Base-by-base conservation (phyloP, 2,888 invertebrate species). In the Campoplex capitator region DNA sequence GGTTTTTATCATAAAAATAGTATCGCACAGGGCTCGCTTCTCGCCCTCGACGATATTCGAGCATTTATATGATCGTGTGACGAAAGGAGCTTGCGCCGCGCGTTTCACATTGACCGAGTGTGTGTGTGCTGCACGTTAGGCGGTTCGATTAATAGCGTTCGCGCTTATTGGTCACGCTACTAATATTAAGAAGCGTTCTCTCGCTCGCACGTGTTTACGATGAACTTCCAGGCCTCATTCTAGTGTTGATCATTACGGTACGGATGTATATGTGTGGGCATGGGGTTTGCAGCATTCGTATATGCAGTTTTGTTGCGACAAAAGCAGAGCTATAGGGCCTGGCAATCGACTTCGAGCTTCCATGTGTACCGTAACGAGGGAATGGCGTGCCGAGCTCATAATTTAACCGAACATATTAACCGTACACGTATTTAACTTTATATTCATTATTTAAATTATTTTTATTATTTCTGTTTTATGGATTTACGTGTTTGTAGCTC, bases 131-230 rank as follows among this genome's bases (percentile, higher is more conserved):
- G 83, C 86, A 89, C 89, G 92, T 93, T 93, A 92, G 93, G 85
- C 92, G 91, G 88, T 93, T 94, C 94, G 94, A 94, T 94, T 94
- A 94, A 94, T 94, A 93, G 92, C 93, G 91, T 92, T 91, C 91
- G 92, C 91, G 92, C 91, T 92, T 92, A 94, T 94, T 94, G 94
- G 94, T 94, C 94, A 94, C 94, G 94, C 93, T 92, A 93, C 93
- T 94, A 94, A 94, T 93, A 94, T 93, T 94, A 94, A 94, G 93
- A 93, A 93, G 93, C 94, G 93, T 93, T 93, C 42, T 78, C 78
- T 70, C 93, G 93, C 92, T 70, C 93, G 93, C 92, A 93, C 92
- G 91, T 93, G 56, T 92, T 93, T 92, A 93, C 93, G 92, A 90
- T 88, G 90, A 90, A 81, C 77, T 85, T 81, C 75, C 62, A 82